Evolutionary conservation across 2,113 vertebrate genomes (phyloP), one percentile per base, ranked within the genome.

Genomic region (Corythaeola cristata): DNA sequence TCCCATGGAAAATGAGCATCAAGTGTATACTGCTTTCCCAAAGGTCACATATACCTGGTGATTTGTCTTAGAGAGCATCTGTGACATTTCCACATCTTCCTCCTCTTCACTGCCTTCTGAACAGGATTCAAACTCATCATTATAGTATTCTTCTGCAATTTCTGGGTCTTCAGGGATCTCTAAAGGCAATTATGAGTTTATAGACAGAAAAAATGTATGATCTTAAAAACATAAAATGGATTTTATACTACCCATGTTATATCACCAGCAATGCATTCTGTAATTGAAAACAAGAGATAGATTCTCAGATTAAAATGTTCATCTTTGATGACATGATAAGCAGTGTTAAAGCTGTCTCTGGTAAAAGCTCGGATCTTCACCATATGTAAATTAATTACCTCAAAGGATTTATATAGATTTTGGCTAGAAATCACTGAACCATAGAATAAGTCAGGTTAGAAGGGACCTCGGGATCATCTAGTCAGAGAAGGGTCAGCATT

Each of bases 111-210:
- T 97, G 41, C 95, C 95, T 97, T 98, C 98, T 49, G 98, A 99
- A 91, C 96, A 99, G 75, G 99, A 99, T 62, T 99, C 99, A 92
- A 99, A 99, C 5, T 94, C 96, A 63, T 99, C 99, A 45, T 98
- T 95, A 41, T 98, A 98, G 96, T 98, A 99, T 86, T 98, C 97
- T 92, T 99, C 99, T 81, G 99, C 98, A 52, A 96, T 75, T 39
- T 94, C 96, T 16, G 99, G 98, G 75, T 99, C 99, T 97, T 98
- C 98, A 3, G 98, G 99, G 86, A 99, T 99, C 52, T 97, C 98
- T 99, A 91, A 84, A 87, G 64, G 64, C 18, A 90, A 67, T 85
- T 71, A 71, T 14, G 30, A 84, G 47, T 90, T 93, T 69, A n/a
- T 3, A 66, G 6, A 32, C 8, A 81, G 55, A 69, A 37, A 88